Evolutionary conservation across 2,113 vertebrate species (phyloP).

Genomic region (Microtus pennsylvanicus): DNA sequence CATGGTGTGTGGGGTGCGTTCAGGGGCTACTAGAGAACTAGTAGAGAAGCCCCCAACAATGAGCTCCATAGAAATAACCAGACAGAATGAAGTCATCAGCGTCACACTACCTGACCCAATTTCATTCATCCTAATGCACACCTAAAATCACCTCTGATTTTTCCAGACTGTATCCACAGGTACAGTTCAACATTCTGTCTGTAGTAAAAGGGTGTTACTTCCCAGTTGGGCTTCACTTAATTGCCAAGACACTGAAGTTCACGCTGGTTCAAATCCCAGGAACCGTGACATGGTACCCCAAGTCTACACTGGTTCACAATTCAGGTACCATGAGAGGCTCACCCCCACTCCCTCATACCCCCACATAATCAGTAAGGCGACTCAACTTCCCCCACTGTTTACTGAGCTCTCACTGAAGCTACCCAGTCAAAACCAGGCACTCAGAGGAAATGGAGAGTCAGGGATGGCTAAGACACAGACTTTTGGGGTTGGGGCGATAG

Average conservation of each 20-base stretch:
- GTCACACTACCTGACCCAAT: not conserved
- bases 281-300: not conserved
- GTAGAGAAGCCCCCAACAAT: not conserved
- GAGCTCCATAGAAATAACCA: constrained; percentile 34
- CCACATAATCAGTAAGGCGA: not conserved
- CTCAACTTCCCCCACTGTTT: not conserved
- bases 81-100: not conserved
- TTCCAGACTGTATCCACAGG: not conserved
- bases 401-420: not conserved
- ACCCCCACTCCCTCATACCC: not conserved
- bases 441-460: no score
- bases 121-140: not conserved
- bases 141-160: not conserved
- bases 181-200: not conserved
- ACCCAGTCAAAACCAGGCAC: not conserved
- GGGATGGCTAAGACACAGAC: not conserved
- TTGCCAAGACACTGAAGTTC: not conserved
- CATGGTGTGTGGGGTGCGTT: not conserved
- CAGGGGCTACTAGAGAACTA: not conserved
- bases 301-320: not conserved
- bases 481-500: not conserved
- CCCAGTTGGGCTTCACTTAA: not conserved
- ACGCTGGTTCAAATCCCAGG: not conserved
- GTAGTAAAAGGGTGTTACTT: not conserved
- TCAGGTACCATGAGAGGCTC: not conserved